These are phyloP conservation scores for Odontocolon sp. DNA, from an alignment of 2,888 invertebrate species.

Conservation along the genomic window DNA sequence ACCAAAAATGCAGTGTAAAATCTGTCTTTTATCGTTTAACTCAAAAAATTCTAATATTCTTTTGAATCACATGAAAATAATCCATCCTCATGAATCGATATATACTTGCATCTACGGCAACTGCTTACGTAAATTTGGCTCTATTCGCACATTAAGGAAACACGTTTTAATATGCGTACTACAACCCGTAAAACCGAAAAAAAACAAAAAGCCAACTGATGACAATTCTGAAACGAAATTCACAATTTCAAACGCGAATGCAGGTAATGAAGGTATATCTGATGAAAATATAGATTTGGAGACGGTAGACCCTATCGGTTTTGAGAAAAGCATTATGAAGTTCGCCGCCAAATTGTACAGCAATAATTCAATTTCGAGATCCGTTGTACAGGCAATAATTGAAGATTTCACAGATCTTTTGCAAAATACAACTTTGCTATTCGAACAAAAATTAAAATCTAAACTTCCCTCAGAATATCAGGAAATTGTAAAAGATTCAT, in stretches of 20 bases:
- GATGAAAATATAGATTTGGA: background rate
- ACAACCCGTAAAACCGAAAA: too few species aligned
- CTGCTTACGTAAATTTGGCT: too few species aligned
- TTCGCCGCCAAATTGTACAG: slow-evolving; percentile 5
- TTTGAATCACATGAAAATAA: too few species aligned
- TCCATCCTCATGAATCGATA: too few species aligned
- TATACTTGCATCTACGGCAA: too few species aligned
- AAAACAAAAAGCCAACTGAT: too few species aligned
- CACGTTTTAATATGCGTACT: too few species aligned
- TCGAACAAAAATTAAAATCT: background rate
- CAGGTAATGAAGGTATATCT: background rate
- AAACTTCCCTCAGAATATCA: background rate
- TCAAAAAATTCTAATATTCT: too few species aligned
- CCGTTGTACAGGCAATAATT: slow-evolving; percentile 5
- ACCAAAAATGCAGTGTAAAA: too few species aligned
- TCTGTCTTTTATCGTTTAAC: too few species aligned
- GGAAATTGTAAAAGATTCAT: background rate
- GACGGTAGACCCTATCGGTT: background rate
- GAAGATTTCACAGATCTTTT: slow-evolving; percentile 1
- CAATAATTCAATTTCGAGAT: slow-evolving; percentile 12
- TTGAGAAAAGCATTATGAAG: background rate
- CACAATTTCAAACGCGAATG: background rate
- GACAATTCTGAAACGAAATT: too few species aligned
- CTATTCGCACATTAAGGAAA: too few species aligned
- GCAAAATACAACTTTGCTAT: background rate